phyloP scores from a whole-genome alignment of 2,113 vertebrate species.

The Ceyx margarethae region DNA sequence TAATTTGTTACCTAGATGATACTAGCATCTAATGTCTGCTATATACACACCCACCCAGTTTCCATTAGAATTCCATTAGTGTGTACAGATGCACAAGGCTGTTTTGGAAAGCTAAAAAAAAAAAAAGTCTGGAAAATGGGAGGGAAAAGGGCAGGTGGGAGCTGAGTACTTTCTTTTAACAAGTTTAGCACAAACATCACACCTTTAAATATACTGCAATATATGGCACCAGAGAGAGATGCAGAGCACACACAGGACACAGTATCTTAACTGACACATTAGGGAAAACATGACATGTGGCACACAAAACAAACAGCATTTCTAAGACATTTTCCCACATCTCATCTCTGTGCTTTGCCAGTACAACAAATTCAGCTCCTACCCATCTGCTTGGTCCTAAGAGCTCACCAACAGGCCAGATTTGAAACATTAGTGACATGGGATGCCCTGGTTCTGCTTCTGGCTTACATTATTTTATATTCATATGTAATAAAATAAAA shows the following conservation, averaged over 20 bases:
- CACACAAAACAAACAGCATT: conserved; percentile 2
- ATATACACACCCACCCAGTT: background rate
- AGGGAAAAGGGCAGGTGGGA: background rate
- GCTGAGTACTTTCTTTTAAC: background rate
- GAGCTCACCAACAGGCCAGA: background rate
- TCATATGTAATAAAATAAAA: background rate
- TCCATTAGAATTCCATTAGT: background rate
- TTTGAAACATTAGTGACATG: background rate
- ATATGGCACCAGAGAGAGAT: background rate
- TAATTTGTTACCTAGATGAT: background rate
- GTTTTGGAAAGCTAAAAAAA: background rate
- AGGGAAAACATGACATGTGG: background rate
- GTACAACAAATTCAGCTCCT: background rate
- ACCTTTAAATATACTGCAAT: background rate
- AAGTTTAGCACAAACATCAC: background rate
- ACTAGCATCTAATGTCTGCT: background rate
- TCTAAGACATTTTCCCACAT: background rate
- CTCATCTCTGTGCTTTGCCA: background rate
- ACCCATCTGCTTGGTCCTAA: background rate
- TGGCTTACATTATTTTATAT: background rate
- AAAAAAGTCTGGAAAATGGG: background rate
- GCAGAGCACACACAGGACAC: background rate
- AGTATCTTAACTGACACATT: background rate
- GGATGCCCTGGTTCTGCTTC: background rate
- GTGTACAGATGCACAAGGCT: background rate